Evolutionary conservation across 2,113 vertebrate species (phyloP).

Genomic region (Heterotilapia buettikoferi): DNA sequence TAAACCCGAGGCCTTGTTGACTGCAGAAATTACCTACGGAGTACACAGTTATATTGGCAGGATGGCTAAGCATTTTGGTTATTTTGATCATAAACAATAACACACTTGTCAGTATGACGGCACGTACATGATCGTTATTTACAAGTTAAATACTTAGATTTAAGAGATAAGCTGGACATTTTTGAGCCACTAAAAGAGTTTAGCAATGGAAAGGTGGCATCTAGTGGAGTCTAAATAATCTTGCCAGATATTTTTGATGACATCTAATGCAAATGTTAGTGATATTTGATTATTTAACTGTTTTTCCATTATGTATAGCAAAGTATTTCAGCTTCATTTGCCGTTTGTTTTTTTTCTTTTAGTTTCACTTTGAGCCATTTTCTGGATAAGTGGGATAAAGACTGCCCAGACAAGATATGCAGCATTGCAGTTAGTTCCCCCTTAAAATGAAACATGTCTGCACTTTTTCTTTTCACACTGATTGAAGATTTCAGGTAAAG

Average conservation of each 20-base stretch:
- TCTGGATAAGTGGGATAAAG: background rate
- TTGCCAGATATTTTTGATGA: background rate
- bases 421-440: background rate
- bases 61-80: background rate
- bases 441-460: background rate
- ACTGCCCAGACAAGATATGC: background rate
- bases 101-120: background rate
- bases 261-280: background rate
- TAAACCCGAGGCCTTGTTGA: background rate
- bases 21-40: background rate
- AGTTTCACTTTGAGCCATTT: background rate
- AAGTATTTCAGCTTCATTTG: background rate
- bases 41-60: background rate
- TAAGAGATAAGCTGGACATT: background rate
- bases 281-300: background rate
- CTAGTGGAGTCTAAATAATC: background rate
- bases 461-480: background rate
- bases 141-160: background rate
- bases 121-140: background rate
- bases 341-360: background rate
- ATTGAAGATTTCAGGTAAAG: background rate
- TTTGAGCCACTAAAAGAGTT: background rate
- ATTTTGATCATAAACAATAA: background rate
- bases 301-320: background rate
- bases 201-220: background rate